Base-by-base conservation (phyloP, 2,888 invertebrate genomes). In the Elaeidobius kamerunicus region DNA sequence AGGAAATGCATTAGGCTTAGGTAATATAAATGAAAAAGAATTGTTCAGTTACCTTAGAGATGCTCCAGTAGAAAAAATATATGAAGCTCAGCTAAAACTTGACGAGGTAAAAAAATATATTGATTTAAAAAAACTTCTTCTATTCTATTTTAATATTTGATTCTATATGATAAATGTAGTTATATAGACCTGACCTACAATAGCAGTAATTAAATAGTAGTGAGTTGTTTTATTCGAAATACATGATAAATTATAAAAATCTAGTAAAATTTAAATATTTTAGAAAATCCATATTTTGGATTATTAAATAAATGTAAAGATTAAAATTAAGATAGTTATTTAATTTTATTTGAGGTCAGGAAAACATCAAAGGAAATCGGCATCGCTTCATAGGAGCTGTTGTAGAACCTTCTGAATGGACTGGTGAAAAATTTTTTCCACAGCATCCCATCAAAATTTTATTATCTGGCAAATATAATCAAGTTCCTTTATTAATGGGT, bases 401-500 rank as follows among this genome's bases (percentile, higher is more conserved):
- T 2, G 60, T 69, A 2, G 70, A 69, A 55, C 53, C 48, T 6
- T 9, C 44, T 17, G 27, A 45, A 6, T 47, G 59, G 3, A 51
- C 41, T 3, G 65, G 66, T 50, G 52, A 58, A n/a, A 59, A 69
- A 2, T 70, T 73, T 51, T 54, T 73, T 45, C 35, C 60, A 0
- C 61, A 67, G 46, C 52, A 65, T 20, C 70, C 72, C 0, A 17
- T 65, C 2, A 60, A 66, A 45, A 57, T 69, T 3, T 59, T 70
- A 27, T 54, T 57, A 20, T 65, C 65, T 1, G 70, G 70, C 27
- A 63, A 63, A 36, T 71, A 67, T 55, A 65, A 62, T 23, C 63
- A 69, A 47, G 68, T 73, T 1, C 73, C 73, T 3, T 52, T 71
- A 14, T 63, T 73, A 16, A 65, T 69, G 46, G 71, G 72, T 2